phyloP scores from a whole-genome alignment of 2,113 vertebrate species.

The Galeopterus variegatus region DNA sequence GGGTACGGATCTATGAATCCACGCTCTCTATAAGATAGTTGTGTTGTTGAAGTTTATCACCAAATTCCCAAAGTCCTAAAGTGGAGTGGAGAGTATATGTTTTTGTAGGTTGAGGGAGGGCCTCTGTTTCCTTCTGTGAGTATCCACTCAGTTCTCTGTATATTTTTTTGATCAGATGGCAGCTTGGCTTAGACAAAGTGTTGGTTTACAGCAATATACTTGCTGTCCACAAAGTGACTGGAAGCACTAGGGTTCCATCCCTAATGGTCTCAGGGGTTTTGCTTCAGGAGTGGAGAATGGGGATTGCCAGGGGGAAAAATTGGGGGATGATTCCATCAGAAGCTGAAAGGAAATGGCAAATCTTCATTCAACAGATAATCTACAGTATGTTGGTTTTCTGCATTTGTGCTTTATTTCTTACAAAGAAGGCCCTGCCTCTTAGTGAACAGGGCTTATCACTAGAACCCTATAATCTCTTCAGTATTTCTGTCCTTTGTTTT shows the following conservation, averaged over 20 bases:
- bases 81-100: neutral
- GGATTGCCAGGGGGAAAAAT: neutral
- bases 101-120: neutral
- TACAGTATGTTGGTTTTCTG: neutral
- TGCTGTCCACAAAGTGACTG: neutral
- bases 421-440: neutral
- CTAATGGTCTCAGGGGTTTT: neutral
- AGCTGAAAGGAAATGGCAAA: slow-evolving; percentile 12
- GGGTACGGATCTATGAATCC: neutral
- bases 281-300: neutral
- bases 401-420: neutral
- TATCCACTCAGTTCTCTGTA: neutral
- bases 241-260: neutral
- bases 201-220: neutral
- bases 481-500: neutral
- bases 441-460: neutral
- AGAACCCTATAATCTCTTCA: neutral
- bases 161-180: neutral
- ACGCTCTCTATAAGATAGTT: neutral
- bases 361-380: neutral
- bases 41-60: neutral
- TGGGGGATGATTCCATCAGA: neutral
- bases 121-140: neutral
- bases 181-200: neutral
- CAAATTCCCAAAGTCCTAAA: neutral